Evolutionary conservation across 2,797 vertebrate species (phyloP).

Genomic region (Oreortyx pictus): DNA sequence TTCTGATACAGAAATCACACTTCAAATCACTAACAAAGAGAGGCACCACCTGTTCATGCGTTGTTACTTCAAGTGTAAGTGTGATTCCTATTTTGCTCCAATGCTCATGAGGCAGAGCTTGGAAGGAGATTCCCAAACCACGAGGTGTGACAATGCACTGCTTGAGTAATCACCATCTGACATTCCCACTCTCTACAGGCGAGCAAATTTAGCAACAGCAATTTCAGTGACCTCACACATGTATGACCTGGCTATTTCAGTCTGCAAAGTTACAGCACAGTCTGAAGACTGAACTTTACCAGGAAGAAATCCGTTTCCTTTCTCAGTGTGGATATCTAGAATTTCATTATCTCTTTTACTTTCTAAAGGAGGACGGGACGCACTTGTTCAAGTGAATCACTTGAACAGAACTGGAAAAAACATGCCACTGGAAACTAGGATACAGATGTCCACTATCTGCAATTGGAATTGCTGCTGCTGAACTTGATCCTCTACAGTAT

Average conservation of each 20-base stretch:
- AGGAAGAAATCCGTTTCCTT: neutral
- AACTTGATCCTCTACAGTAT: neutral
- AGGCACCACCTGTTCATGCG: neutral
- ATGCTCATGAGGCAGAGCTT: neutral
- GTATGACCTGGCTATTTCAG: conserved; percentile 4
- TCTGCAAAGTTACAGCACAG: neutral
- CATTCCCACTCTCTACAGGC: neutral
- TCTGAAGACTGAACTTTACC: neutral
- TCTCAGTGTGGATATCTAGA: neutral
- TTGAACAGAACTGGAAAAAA: neutral
- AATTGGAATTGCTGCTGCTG: neutral
- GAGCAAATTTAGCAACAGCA: conserved; percentile 29
- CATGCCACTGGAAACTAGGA: neutral
- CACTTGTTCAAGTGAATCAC: neutral
- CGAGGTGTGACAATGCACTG: neutral
- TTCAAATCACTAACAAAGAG: neutral
- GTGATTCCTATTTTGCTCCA: neutral
- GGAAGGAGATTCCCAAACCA: neutral
- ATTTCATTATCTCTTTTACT: neutral
- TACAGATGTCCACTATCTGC: neutral
- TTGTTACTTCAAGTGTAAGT: neutral
- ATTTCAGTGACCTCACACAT: neutral
- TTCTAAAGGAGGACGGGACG: neutral
- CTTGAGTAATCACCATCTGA: neutral
- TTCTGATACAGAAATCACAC: neutral